These are phyloP conservation scores for Scomber scombrus DNA, from an alignment of 2,113 vertebrate genomes.

Conservation along the genomic window DNA sequence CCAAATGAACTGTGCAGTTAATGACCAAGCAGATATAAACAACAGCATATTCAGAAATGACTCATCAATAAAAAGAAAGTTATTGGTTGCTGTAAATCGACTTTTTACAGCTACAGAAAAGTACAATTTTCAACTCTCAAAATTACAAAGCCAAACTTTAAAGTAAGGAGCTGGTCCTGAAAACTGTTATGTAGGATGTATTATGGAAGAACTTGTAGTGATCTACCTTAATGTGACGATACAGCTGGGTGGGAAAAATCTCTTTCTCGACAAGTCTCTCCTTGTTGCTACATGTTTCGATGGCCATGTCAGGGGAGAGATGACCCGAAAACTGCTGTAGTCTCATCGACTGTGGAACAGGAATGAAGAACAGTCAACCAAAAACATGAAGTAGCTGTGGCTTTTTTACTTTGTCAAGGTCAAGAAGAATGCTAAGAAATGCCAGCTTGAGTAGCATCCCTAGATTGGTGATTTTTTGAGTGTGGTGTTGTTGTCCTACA, in stretches of 20 bases:
- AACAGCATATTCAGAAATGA: background rate
- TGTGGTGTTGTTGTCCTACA: background rate
- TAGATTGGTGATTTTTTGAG: too few species aligned
- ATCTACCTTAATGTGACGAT: slow-evolving; percentile 95
- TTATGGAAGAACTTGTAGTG: background rate
- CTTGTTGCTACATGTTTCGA: slow-evolving; percentile 91
- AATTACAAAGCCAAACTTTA: background rate
- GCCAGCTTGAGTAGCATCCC: too few species aligned
- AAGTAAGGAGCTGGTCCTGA: background rate
- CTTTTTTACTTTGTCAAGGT: background rate
- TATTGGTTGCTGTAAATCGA: background rate
- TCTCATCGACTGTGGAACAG: slow-evolving; percentile 85
- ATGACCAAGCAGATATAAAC: background rate
- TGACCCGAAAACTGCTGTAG: slow-evolving; percentile 91
- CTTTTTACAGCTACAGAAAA: background rate
- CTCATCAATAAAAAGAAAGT: background rate
- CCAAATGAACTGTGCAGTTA: background rate
- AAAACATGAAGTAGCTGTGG: background rate
- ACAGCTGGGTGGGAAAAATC: slow-evolving; percentile 94
- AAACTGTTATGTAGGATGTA: background rate
- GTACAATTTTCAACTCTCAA: background rate
- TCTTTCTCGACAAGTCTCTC: slow-evolving; percentile 91
- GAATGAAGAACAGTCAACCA: background rate
- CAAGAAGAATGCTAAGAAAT: background rate
- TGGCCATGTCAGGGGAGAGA: slow-evolving; percentile 92